Evolutionary conservation across 1,140 invertebrate species (phyloP), one percentile per base, ranked within the genome.

Genomic region (Bombus confusus): DNA sequence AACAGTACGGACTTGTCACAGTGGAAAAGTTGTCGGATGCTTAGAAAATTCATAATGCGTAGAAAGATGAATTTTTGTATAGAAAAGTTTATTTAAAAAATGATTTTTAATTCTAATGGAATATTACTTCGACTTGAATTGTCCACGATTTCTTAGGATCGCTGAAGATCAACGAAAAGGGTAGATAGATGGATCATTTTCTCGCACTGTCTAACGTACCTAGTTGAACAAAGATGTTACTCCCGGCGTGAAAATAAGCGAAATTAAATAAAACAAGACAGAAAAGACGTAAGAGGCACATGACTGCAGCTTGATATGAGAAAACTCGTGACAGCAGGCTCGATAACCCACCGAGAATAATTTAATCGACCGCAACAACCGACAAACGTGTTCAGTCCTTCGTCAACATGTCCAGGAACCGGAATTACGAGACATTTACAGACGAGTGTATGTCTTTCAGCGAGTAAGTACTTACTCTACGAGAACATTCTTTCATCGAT

Each of bases 391-490:
- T 89, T 74, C 90, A 91, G 89, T 88, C 52, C 80, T 76, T 83
- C 62, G 68, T n/a, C 86, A 77, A 59, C 85, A 93, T 93, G 92
- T 78, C 90, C 86, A 89, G 78, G 75, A 89, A 86, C 59, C 91
- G 75, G 77, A 92, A 93, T 87, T 93, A 93, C 89, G 74, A 91
- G 82, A 93, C 92, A 47, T 93, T 93, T 77, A 25, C 64, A 15
- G 34, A 22, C 13, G 78, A 57, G 28, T 0, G 41, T 37, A 47
- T 18, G 3, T 39, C 64, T 8, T 2, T 22, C 34, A 34, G 13
- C 15, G 34, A 25, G 86, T 87, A 73, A 84, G 82, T 87, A 79
- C 74, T 22, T n/a, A 5, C 47, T 22, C 18, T 52, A 22, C 18
- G 9, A 41, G n/a, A 52, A 74, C 5, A 3, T 74, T 74, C 37